These are phyloP conservation scores for Xyrichtys novacula DNA, from an alignment of 2,797 vertebrate species.

Conservation along the genomic window DNA sequence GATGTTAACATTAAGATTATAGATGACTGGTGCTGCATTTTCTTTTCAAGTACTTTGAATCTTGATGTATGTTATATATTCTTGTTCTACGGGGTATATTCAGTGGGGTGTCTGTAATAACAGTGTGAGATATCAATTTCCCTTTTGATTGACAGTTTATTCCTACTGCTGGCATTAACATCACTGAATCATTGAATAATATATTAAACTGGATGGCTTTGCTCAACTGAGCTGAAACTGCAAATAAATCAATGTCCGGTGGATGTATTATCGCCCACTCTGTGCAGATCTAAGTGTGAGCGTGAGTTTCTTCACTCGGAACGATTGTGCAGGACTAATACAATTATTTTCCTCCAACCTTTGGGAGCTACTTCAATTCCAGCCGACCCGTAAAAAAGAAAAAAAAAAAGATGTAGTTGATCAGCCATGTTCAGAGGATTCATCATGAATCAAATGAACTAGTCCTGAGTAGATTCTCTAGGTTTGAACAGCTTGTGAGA, in stretches of 20 bases:
- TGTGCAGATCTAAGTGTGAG: conserved; percentile 35
- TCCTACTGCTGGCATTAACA: conserved; percentile 30
- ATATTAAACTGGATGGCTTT: conserved; percentile 48
- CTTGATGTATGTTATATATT: neutral
- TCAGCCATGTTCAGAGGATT: conserved; percentile 64
- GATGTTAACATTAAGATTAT: neutral
- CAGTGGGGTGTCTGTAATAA: conserved; percentile 5
- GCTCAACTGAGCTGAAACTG: conserved; percentile 51
- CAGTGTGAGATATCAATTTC: conserved; percentile 5
- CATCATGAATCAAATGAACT: conserved; percentile 73
- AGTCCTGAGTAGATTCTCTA: conserved; percentile 49
- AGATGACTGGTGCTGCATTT: conserved; percentile 1
- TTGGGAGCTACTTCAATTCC: conserved; percentile 65
- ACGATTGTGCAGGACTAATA: conserved; percentile 56
- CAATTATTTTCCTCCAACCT: conserved; percentile 68
- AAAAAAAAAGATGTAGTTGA: conserved; percentile 53
- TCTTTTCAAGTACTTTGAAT: neutral
- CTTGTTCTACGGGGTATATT: neutral
- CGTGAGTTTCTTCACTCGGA: conserved; percentile 60
- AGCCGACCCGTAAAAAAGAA: conserved; percentile 13
- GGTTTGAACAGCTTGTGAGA: conserved; percentile 58
- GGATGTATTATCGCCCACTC: conserved; percentile 30
- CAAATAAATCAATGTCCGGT: conserved; percentile 61
- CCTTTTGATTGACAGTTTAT: conserved; percentile 29
- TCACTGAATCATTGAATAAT: conserved; percentile 44